phyloP scores from a whole-genome alignment of 2,888 invertebrate species.

The Incurvaria masculella region DNA sequence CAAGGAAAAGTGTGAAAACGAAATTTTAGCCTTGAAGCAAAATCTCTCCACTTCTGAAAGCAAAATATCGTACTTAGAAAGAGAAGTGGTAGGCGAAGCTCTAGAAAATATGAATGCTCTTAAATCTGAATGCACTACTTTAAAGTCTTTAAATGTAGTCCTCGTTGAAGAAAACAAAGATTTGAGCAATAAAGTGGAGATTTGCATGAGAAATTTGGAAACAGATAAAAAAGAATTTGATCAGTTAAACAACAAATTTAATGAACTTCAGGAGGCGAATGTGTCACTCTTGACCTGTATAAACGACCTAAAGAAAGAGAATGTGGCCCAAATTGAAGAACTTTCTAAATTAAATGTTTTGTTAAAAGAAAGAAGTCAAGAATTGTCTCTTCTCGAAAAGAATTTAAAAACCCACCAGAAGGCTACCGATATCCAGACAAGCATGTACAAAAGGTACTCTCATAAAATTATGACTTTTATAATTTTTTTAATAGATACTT shows the following conservation, averaged over 20 bases:
- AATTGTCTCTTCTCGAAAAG: slow-evolving; percentile 29
- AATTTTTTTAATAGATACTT: slow-evolving; percentile 1
- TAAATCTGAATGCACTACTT: slow-evolving; percentile 23
- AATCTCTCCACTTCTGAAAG: slow-evolving; percentile 24
- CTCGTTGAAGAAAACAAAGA: slow-evolving; percentile 32
- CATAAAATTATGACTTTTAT: neutral
- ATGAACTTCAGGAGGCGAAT: slow-evolving; percentile 21
- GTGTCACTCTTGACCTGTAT: slow-evolving; percentile 23
- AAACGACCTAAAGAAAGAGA: slow-evolving; percentile 17
- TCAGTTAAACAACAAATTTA: slow-evolving; percentile 20
- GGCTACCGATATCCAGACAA: slow-evolving; percentile 39
- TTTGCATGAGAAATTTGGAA: neutral
- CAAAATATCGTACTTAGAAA: slow-evolving; percentile 20
- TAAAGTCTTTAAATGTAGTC: slow-evolving; percentile 29
- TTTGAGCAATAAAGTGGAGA: slow-evolving; percentile 4
- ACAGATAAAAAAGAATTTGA: neutral
- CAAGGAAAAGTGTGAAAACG: slow-evolving; percentile 24
- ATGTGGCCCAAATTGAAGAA: neutral
- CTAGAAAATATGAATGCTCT: slow-evolving; percentile 21
- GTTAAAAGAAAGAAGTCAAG: slow-evolving; percentile 33
- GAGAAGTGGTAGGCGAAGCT: slow-evolving; percentile 18
- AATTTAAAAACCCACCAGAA: slow-evolving; percentile 47
- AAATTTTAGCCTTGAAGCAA: slow-evolving; percentile 26
- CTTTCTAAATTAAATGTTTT: slow-evolving; percentile 24
- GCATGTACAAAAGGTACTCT: slow-evolving; percentile 38